Evolutionary conservation across 92 coral and sea anemone species (phyloP).

Genomic region (Micromussa lordhowensis): DNA sequence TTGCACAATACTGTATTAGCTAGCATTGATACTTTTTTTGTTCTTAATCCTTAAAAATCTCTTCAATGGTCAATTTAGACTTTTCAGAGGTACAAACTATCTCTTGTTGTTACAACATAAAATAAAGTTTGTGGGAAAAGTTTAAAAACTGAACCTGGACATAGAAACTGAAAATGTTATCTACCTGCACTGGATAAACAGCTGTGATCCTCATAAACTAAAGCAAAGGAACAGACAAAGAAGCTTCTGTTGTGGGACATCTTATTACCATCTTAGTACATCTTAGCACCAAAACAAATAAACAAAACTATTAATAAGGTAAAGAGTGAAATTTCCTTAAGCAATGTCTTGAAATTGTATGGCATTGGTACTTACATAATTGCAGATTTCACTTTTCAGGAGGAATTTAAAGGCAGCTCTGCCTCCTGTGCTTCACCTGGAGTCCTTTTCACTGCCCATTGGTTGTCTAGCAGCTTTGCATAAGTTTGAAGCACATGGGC

Average conservation of each 20-base stretch:
- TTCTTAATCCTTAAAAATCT: too few species aligned
- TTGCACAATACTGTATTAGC: too few species aligned
- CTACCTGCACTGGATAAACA: constrained; percentile 15
- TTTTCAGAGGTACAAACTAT: too few species aligned
- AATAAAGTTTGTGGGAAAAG: too few species aligned
- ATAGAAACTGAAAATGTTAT: too few species aligned
- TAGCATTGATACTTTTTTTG: too few species aligned
- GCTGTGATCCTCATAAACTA: not conserved
- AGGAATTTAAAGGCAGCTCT: constrained; percentile 2
- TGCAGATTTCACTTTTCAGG: not conserved
- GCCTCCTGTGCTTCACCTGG: constrained; percentile 4
- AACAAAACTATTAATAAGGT: not conserved
- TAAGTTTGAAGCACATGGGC: not conserved
- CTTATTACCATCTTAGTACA: constrained; percentile 6
- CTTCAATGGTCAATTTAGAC: too few species aligned
- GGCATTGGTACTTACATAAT: not conserved
- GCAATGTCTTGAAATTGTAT: not conserved
- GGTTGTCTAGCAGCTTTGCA: not conserved
- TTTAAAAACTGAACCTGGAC: too few species aligned
- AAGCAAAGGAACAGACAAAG: constrained; percentile 6
- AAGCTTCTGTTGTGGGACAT: constrained; percentile 7
- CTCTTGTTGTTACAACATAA: too few species aligned
- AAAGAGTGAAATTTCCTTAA: not conserved
- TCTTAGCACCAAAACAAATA: not conserved
- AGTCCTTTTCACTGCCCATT: not conserved